A percentile compares a stretch with the other conserved stretches of the same genome.
Conservation (phyloP, 2,113 vertebrate species). For the Calyptommatus sinebrachiatus region DNA sequence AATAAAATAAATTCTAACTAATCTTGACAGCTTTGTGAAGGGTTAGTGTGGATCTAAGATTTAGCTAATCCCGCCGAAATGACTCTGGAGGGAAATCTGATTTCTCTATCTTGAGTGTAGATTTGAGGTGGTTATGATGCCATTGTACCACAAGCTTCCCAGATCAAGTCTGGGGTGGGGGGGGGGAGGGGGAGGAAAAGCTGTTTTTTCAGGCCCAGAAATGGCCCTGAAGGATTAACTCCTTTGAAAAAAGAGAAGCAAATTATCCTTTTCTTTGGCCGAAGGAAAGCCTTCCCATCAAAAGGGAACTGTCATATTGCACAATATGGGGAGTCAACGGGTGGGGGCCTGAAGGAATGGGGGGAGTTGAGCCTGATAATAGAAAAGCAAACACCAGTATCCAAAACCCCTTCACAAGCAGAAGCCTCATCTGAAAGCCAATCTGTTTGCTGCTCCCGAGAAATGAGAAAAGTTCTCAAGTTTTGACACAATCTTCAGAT, state of each 20-base stretch:
- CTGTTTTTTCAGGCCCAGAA: constrained; percentile 55
- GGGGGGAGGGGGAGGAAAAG: constrained; percentile 57
- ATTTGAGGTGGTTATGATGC: constrained; percentile 76
- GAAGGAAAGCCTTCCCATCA: constrained; percentile 67
- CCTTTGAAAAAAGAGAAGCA: constrained; percentile 59
- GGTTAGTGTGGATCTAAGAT: constrained; percentile 87
- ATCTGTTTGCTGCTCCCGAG: constrained; percentile 50
- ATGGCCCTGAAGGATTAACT: constrained; percentile 68
- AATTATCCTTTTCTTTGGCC: constrained; percentile 67
- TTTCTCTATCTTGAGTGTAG: constrained; percentile 86
- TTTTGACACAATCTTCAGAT: background rate
- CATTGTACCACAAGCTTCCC: constrained; percentile 75
- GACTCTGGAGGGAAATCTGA: constrained; percentile 88
- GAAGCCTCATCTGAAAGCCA: constrained; percentile 50
- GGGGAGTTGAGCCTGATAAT: constrained; percentile 54
- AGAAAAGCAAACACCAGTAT: constrained; percentile 27
- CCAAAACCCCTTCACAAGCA: constrained; percentile 20
- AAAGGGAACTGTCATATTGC: constrained; percentile 70
- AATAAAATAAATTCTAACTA: constrained; percentile 91
- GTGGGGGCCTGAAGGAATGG: background rate
- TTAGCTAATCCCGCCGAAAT: constrained; percentile 88
- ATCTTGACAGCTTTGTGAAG: constrained; percentile 93
- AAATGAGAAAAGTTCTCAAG: constrained; percentile 25
- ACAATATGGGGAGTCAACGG: constrained; percentile 43
- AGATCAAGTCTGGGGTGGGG: constrained; percentile 47